phyloP scores from a whole-genome alignment of 2,888 invertebrate species.

The Dusona sp. region DNA sequence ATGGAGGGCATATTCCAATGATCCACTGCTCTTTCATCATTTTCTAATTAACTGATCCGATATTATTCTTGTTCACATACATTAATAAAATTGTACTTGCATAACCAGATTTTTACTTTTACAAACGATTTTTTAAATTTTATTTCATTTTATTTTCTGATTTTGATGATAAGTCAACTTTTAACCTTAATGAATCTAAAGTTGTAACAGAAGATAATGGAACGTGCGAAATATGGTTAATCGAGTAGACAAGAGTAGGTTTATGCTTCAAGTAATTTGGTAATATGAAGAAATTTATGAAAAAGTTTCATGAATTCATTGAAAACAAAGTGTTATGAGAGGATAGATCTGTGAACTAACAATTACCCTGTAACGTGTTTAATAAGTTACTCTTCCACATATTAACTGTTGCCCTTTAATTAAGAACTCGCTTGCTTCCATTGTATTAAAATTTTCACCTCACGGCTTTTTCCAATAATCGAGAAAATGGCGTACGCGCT shows the following conservation, averaged over 20 bases:
- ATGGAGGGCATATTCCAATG: background rate
- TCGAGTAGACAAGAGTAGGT: background rate
- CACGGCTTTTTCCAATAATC: constrained; percentile 26
- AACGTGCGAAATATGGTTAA: no score
- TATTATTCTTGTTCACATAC: background rate
- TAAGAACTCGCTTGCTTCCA: constrained; percentile 18
- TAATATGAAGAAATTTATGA: background rate
- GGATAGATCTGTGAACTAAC: background rate
- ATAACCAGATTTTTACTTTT: background rate
- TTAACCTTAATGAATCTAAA: no score
- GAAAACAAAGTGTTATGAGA: background rate
- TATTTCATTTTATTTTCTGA: background rate
- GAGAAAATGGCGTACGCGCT: background rate
- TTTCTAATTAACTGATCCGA: background rate
- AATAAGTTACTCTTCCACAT: background rate
- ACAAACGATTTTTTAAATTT: background rate
- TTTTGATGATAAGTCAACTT: background rate
- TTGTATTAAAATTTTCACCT: constrained; percentile 28
- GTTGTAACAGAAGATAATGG: no score
- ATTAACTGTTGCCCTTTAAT: constrained; percentile 25
- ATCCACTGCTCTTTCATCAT: background rate
- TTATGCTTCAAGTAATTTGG: background rate
- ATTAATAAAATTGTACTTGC: background rate
- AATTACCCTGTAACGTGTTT: background rate
- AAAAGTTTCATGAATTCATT: background rate